These are phyloP conservation scores for Drosophila setifemur DNA, from an alignment of 1,140 invertebrate genomes.

Conservation along the genomic window DNA sequence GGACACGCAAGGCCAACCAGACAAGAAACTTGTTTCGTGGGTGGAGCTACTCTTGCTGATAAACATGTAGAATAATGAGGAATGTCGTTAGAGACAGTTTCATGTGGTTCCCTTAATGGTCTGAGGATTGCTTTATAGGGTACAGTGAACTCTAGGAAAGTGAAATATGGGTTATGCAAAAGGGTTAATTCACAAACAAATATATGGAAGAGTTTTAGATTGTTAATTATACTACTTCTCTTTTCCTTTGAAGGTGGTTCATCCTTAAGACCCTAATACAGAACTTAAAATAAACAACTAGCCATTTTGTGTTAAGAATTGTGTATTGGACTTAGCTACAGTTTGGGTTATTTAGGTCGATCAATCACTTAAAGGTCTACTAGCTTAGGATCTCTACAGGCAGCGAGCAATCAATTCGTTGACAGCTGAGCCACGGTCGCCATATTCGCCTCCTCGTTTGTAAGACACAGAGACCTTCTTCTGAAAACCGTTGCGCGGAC, in stretches of 20 bases:
- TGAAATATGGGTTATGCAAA: too few species aligned
- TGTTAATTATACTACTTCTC: too few species aligned
- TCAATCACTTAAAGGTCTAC: conserved; percentile 43
- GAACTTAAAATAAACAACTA: not conserved
- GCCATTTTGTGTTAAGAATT: not conserved
- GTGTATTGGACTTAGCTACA: conserved; percentile 26
- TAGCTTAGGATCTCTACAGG: conserved; percentile 55
- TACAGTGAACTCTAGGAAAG: conserved; percentile 9
- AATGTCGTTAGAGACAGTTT: conserved; percentile 66
- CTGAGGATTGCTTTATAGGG: conserved; percentile 30
- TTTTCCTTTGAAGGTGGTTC: too few species aligned
- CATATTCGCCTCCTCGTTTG: conserved; percentile 79
- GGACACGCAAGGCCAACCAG: conserved; percentile 56
- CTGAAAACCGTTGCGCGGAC: conserved; percentile 77
- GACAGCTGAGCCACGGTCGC: conserved; percentile 66
- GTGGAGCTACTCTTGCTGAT: conserved; percentile 28
- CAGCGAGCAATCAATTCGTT: conserved; percentile 76
- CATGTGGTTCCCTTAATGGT: conserved; percentile 66
- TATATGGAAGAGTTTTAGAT: too few species aligned
- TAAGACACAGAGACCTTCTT: conserved; percentile 75
- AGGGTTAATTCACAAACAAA: too few species aligned
- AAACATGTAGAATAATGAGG: conserved; percentile 66
- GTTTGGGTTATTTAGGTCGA: conserved; percentile 37
- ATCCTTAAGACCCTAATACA: not conserved
- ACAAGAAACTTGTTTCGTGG: conserved; percentile 31